Base-by-base conservation (phyloP, 2,113 vertebrate genomes). In the Zosterops borbonicus region DNA sequence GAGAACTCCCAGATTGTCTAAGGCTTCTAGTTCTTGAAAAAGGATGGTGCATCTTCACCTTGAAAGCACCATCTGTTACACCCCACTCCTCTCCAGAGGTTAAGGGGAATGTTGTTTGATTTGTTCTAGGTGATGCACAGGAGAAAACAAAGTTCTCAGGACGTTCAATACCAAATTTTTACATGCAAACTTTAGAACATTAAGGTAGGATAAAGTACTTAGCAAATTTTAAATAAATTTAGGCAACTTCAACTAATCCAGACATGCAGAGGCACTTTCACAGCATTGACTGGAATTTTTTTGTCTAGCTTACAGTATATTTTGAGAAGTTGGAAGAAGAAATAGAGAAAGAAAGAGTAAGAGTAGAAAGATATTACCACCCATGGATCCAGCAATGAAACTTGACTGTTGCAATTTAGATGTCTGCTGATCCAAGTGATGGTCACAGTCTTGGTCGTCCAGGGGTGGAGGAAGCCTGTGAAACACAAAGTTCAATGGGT, bases 41-140 rank as follows among this genome's bases (percentile, higher is more conserved):
- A 78, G 25, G 17, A 23, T 90, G 42, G 33, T 78, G 63, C 17
- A 25, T 83, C 39, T 92, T 86, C 7, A 7, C 17, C 22, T 15
- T 20, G 47, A 67, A 89, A 69, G 33, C 74, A 7, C 14, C 4
- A 33, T 11, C 14, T 58, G 8, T 89, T 31, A 44, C 2, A 0
- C 8, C 25, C 44, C 31, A 24, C 12, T 52, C 18, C 1, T 2
- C 37, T 44, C 33, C 33, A 28, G 27, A 23, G 27, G 8, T 58
- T 65, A 58, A 64, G 12, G 50, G 7, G 4, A 29, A 25, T 18
- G 29, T 56, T 35, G 24, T 71, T 71, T 44, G 31, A 37, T 58
- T 58, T 3, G 0, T 31, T 42, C 37, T 31, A 24, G 6, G 9
- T 18, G 27, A 35, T 73, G 50, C 1, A 0, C 0, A 0, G 12